Conservation (phyloP, 37 sponge, comb jelly and placozoan species). For the Chondrilla cf. caribensis region DNA sequence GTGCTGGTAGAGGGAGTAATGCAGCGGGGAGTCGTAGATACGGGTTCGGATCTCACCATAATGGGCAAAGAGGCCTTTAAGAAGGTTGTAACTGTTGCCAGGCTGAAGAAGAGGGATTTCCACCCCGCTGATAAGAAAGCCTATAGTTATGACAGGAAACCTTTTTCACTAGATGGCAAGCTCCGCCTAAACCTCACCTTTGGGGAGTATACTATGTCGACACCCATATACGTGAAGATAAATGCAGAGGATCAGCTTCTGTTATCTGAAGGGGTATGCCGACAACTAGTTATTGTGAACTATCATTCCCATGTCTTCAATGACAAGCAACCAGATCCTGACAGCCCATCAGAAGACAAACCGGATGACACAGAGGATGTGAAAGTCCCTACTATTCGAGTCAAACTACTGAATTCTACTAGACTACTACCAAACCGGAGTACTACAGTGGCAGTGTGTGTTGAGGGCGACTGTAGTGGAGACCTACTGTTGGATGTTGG, state of each 20-base stretch:
- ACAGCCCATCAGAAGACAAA: background rate
- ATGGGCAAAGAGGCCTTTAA: slow-evolving; percentile 45
- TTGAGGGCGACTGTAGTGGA: background rate
- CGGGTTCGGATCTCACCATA: slow-evolving; percentile 52
- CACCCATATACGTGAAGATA: slow-evolving; percentile 42
- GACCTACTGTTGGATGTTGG: background rate
- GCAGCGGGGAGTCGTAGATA: slow-evolving; percentile 35
- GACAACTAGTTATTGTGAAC: slow-evolving; percentile 38
- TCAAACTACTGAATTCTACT: slow-evolving; percentile 6
- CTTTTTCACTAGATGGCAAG: slow-evolving; percentile 37
- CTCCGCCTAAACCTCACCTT: slow-evolving; percentile 31
- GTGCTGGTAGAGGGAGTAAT: slow-evolving; percentile 37
- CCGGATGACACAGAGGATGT: background rate
- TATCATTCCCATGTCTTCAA: slow-evolving; percentile 36
- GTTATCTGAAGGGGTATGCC: slow-evolving; percentile 55
- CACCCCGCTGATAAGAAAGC: slow-evolving; percentile 35
- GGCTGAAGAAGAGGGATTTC: slow-evolving; percentile 41
- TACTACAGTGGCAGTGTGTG: slow-evolving; percentile 16
- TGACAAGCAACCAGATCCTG: background rate
- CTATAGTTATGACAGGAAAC: slow-evolving; percentile 15
- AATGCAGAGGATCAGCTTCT: slow-evolving; percentile 41
- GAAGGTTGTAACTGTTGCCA: slow-evolving; percentile 45
- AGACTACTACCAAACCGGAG: slow-evolving; percentile 15
- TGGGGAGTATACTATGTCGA: slow-evolving; percentile 26
- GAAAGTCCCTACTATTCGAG: slow-evolving; percentile 21